These are phyloP conservation scores for Camponotus fellah DNA, from an alignment of 2,888 invertebrate species.

Conservation along the genomic window DNA sequence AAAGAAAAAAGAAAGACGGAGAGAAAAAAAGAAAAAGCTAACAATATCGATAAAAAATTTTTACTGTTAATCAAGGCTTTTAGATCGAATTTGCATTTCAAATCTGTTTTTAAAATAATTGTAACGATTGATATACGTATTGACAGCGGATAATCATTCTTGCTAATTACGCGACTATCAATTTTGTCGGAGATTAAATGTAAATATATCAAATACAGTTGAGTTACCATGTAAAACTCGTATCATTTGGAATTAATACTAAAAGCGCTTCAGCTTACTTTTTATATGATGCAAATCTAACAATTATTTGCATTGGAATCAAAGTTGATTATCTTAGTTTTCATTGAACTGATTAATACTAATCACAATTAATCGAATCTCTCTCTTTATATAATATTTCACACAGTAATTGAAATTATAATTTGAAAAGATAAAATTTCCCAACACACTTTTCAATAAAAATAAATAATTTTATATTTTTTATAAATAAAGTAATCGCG, in stretches of 20 bases:
- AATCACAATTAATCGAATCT: not conserved
- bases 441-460: not conserved
- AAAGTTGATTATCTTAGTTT: conserved; percentile 1
- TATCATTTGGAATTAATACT: conserved; percentile 38
- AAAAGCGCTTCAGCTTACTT: conserved; percentile 29
- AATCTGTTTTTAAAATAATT: conserved; percentile 58
- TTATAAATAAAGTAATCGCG: not conserved
- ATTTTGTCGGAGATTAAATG: conserved; percentile 72
- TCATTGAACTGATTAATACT: not conserved
- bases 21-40: not conserved
- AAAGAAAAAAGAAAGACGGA: not conserved
- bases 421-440: not conserved
- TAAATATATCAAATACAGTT: conserved; percentile 49
- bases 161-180: conserved; percentile 71
- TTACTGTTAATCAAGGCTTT: conserved; percentile 18
- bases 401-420: not conserved
- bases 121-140: conserved; percentile 44
- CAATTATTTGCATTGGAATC: not conserved
- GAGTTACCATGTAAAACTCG: conserved; percentile 22
- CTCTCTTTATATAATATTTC: not conserved
- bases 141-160: conserved; percentile 69
- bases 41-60: not conserved
- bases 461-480: not conserved
- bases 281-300: conserved; percentile 14
- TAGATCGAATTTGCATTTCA: conserved; percentile 15